Evolutionary conservation across 23 tunicate species (phyloP).

Genomic region (Corella eumyota): DNA sequence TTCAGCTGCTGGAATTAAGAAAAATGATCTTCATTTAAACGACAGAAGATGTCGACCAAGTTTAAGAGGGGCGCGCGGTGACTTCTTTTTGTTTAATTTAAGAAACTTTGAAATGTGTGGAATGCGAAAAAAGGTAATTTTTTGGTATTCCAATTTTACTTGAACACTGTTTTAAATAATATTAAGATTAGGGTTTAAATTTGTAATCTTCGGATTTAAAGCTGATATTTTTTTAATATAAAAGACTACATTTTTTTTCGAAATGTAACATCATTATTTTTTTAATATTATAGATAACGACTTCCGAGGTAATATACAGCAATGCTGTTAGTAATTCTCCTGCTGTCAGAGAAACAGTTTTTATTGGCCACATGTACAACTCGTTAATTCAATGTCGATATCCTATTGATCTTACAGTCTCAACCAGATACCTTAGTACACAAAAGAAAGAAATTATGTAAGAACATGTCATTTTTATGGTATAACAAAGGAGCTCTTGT

Average conservation of each 20-base stretch:
- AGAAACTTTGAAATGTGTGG: constrained; percentile 22
- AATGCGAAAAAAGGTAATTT: constrained; percentile 10
- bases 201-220: no score
- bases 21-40: constrained; percentile 10
- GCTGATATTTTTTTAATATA: no score
- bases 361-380: not conserved
- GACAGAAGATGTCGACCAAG: constrained; percentile 15
- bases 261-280: no score
- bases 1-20: not conserved
- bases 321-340: constrained; percentile 15
- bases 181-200: no score
- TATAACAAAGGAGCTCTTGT: no score
- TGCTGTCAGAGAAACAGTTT: not conserved
- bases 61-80: constrained; percentile 17
- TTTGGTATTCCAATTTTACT: no score
- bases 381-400: constrained; percentile 14
- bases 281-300: constrained; percentile 16
- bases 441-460: no score
- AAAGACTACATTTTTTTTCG: no score
- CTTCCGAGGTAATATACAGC: constrained; percentile 14
- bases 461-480: no score
- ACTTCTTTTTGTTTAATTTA: constrained; percentile 16
- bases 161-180: no score
- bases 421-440: constrained; percentile 1
- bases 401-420: constrained; percentile 30